These are phyloP conservation scores for Coregonus suidteri DNA, from an alignment of 2,797 vertebrate genomes.

Conservation along the genomic window DNA sequence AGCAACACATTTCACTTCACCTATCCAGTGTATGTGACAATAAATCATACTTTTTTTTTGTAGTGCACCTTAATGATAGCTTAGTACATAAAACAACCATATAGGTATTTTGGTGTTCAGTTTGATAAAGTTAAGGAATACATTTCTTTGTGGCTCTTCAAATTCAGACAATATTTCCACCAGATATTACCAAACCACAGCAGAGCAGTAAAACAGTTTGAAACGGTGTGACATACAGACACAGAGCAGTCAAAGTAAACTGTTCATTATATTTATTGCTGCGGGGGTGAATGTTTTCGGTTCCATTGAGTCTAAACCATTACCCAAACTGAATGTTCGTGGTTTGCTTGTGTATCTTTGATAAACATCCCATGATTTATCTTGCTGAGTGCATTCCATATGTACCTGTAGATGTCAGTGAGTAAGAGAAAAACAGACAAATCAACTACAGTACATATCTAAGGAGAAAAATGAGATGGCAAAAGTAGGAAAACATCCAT, in stretches of 20 bases:
- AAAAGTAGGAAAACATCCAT: slow-evolving; percentile 83
- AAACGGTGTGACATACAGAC: background rate
- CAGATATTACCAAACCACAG: background rate
- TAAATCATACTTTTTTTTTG: too few species aligned
- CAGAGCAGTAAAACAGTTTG: too few species aligned
- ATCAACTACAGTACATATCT: slow-evolving; percentile 64
- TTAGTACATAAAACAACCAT: background rate
- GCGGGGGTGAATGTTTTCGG: too few species aligned
- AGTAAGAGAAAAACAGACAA: slow-evolving; percentile 46
- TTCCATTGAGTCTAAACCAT: too few species aligned
- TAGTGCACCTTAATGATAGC: background rate
- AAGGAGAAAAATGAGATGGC: slow-evolving; percentile 65
- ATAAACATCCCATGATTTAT: background rate
- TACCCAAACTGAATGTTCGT: too few species aligned
- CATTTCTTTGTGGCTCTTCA: background rate
- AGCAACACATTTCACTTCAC: too few species aligned
- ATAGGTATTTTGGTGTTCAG: background rate
- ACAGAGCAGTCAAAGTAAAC: background rate
- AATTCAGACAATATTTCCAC: background rate
- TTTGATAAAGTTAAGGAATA: background rate
- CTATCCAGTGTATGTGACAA: too few species aligned
- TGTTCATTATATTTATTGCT: background rate
- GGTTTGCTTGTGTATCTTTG: background rate
- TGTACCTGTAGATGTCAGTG: background rate
- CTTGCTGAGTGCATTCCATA: background rate